A percentile compares a stretch with the other conserved stretches of the same genome.
Evolutionary conservation across 2,888 invertebrate genomes (phyloP).

Genomic region (Lasioglossum morio): DNA sequence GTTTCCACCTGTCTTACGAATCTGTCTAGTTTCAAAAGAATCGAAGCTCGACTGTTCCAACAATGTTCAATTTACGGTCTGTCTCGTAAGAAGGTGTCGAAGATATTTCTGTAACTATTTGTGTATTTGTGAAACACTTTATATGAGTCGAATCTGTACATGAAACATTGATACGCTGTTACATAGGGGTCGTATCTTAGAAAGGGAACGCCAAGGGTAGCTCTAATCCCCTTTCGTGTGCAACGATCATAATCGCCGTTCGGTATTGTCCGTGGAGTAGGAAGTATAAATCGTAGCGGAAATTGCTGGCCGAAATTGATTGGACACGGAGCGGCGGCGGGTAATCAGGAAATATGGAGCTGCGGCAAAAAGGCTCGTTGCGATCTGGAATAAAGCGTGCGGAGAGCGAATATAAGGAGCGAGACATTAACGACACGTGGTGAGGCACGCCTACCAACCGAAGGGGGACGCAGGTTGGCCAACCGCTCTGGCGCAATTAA

Average conservation of each 20-base stretch:
- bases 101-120: too few species aligned
- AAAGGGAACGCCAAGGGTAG: neutral
- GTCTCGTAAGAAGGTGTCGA: too few species aligned
- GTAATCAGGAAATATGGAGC: conserved; percentile 48
- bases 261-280: neutral
- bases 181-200: too few species aligned
- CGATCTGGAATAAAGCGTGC: conserved; percentile 53
- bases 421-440: conserved; percentile 69
- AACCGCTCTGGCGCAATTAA: conserved; percentile 76
- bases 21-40: neutral
- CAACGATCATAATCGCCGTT: neutral
- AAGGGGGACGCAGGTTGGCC: conserved; percentile 67
- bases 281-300: conserved; percentile 40
- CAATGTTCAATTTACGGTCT: neutral
- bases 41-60: neutral
- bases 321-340: conserved; percentile 40
- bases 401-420: conserved; percentile 44
- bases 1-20: neutral
- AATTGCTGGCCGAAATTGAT: conserved; percentile 62
- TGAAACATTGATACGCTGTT: too few species aligned
- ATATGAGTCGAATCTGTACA: too few species aligned
- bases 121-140: too few species aligned
- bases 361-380: conserved; percentile 32
- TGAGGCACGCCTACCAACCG: conserved; percentile 67
- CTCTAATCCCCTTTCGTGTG: neutral